A percentile compares a stretch with the other conserved stretches of the same genome.
phyloP scores from a whole-genome alignment of 2,888 invertebrate species.

The Eupsilia transversa region DNA sequence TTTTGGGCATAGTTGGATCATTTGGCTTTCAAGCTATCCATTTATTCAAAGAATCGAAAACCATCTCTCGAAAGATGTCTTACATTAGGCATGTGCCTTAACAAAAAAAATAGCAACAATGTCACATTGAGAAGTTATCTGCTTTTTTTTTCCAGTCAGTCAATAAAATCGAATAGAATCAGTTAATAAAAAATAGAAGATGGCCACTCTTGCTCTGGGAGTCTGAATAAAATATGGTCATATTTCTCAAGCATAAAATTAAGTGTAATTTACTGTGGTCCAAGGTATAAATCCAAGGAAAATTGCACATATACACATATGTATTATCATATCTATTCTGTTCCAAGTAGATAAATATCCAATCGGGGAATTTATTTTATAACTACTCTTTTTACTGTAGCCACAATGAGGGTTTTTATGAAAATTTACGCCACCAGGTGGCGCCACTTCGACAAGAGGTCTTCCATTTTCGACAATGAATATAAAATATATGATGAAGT shows the following conservation, averaged over 20 bases:
- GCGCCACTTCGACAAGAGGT: too few species aligned
- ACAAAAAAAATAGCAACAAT: slow-evolving; percentile 7
- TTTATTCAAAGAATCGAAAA: not conserved
- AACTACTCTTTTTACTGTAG: slow-evolving; percentile 57
- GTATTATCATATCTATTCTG: slow-evolving; percentile 49
- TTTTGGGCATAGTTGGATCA: not conserved
- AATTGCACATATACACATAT: slow-evolving; percentile 59
- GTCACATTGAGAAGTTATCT: not conserved
- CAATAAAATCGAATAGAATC: too few species aligned
- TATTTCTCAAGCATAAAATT: slow-evolving; percentile 44
- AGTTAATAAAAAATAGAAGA: not conserved
- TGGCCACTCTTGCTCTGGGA: not conserved
- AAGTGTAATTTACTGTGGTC: slow-evolving; percentile 55
- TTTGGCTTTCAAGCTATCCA: too few species aligned
- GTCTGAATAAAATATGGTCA: slow-evolving; percentile 1
- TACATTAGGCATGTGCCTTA: not conserved
- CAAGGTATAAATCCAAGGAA: slow-evolving; percentile 56
- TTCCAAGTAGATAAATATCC: slow-evolving; percentile 53
- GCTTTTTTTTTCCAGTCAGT: not conserved
- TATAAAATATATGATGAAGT: too few species aligned
- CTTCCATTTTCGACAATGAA: too few species aligned
- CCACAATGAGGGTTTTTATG: not conserved
- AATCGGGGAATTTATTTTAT: slow-evolving; percentile 61
- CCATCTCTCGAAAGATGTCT: not conserved
- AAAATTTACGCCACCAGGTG: too few species aligned